Conservation (phyloP, 2,797 vertebrate species). For the Hephaestus fuliginosus region DNA sequence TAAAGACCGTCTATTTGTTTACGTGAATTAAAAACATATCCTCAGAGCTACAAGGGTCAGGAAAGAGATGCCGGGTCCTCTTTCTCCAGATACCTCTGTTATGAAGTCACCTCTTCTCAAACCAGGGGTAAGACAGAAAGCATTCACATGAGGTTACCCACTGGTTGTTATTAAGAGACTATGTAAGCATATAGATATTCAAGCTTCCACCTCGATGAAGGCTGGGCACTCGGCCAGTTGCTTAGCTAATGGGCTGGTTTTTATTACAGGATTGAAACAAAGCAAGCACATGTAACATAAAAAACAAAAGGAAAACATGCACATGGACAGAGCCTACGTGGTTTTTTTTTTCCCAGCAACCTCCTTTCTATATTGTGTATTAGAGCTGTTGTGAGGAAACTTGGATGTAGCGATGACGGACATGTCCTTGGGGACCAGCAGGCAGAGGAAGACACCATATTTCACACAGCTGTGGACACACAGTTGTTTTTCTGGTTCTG, state of each 20-base stretch:
- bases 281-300: constrained; percentile 50
- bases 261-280: constrained; percentile 61
- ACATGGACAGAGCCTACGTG: constrained; percentile 32
- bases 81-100: constrained; percentile 42
- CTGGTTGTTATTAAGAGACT: constrained; percentile 63
- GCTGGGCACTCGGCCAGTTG: constrained; percentile 65
- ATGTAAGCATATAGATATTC: constrained; percentile 72
- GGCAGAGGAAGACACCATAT: constrained; percentile 52
- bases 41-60: constrained; percentile 7
- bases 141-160: constrained; percentile 67
- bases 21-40: constrained; percentile 35
- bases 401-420: constrained; percentile 58
- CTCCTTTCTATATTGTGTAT: constrained; percentile 33
- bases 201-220: constrained; percentile 65
- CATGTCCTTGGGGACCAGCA: constrained; percentile 56
- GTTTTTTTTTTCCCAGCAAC: constrained; percentile 11
- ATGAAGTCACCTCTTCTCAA: constrained; percentile 64
- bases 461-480: constrained; percentile 74
- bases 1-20: constrained; percentile 12
- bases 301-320: constrained; percentile 38
- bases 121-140: constrained; percentile 50
- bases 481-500: constrained; percentile 75
- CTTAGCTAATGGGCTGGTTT: constrained; percentile 73
- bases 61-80: constrained; percentile 3
- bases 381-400: constrained; percentile 53